Evolutionary conservation across 2,888 invertebrate genomes (phyloP), one percentile per base, ranked within the genome.

Genomic region (Notodromas monacha): DNA sequence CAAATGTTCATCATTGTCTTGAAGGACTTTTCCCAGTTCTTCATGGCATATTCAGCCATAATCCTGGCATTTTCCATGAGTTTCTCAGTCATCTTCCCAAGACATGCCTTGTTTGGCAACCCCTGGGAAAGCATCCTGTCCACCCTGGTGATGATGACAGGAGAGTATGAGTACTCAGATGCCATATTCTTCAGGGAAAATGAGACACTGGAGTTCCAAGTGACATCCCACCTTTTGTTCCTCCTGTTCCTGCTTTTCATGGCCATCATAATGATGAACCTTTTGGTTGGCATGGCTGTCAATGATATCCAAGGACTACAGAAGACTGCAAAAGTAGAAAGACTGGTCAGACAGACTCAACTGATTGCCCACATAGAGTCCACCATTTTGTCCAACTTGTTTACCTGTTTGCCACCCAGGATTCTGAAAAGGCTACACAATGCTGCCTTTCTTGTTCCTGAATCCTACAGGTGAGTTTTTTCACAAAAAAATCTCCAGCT

Each of bases 111-210:
- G 11, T 35, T 39, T 26, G 30, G 26, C 10, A 11, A 34, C 6
- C 16, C 30, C 14, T 12, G 30, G 3, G 26, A 33, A 2, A 29
- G 37, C 1, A 42, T 73, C 1, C 50, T 74, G 2, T 73, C 74
- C 49, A 68, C 70, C 0, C 60, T 74, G 10, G 67, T 73, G 40
- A 74, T 76, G 74, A 72, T 76, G 73, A 68, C 72, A 0, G 74
- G 74, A 0, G 74, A 76, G 46, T 45, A 74, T 30, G 73, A 73
- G 44, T 72, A 68, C 27, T 6, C 12, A 12, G 27, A 27, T 6
- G 12, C 12, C 11, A 6, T 27, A n/a, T 27, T n/a, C 27, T 6
- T n/a, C 27, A 13, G 5, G 8, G n/a, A n/a, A 6, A n/a, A 21
- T 21, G 21, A 21, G 8, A 21, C 6, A 21, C 6, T 6, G 6